Evolutionary conservation across 2,797 vertebrate genomes (phyloP), one percentile per base, ranked within the genome.

Genomic region (Cryptoprocta ferox): DNA sequence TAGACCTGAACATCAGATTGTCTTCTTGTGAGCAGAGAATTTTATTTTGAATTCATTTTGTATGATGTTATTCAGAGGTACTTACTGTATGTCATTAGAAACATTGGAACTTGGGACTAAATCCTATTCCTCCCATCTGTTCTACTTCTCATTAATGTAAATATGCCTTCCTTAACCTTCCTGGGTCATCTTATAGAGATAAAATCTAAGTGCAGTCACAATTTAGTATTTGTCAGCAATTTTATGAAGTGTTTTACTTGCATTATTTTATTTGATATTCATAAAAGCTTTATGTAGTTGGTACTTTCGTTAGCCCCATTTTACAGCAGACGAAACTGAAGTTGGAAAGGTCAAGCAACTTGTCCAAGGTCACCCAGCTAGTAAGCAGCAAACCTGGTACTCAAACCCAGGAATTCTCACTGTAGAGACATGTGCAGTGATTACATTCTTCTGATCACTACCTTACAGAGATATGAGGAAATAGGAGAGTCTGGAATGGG

Each of bases 21-120:
- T 76, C 35, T 78, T 76, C 37, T 90, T 65, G 30, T 86, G 63
- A 82, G 3, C 24, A 53, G 59, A 96, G 16, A 89, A 32, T 79
- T 89, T 90, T 83, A 86, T 83, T 80, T 96, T 91, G 45, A 89
- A 71, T 91, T 95, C 68, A 45, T 84, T 42, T 73, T 93, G 2
- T 81, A 68, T 50, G 18, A 56, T 32, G 89, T 81, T 66, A 53
- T 71, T 78, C 35, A 82, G 37, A 53, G 5, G 4, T 21, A 76
- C 73, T 75, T 66, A 66, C 9, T 85, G 11, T 84, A 13, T 90
- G 39, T 81, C 19, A 93, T 82, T 89, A 92, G 68, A 66, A 95
- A 83, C 28, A n/a, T 71, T 75, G 68, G n/a, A 68, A 35, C 30
- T 71, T 48, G 30, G 56, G 11, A 32, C 70, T 50, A 70, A 80